phyloP scores from a whole-genome alignment of 2,888 invertebrate genomes.

The Chloroclysta siterata region DNA sequence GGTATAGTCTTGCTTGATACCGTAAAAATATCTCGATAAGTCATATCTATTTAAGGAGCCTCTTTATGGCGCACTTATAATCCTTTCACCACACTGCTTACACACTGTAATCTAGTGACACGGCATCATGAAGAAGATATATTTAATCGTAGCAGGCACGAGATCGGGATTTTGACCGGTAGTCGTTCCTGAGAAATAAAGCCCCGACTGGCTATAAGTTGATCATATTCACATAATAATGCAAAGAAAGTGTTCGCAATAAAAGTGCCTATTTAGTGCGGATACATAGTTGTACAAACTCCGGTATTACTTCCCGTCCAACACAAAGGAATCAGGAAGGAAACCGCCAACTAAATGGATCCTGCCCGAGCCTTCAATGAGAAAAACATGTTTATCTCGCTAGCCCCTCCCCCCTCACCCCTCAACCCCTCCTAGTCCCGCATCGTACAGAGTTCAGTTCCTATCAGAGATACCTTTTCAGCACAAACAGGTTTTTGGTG shows the following conservation, averaged over 20 bases:
- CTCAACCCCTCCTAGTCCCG: background rate
- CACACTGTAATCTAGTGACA: too few relatives aligned
- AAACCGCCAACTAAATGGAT: constrained; percentile 12
- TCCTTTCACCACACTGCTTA: too few relatives aligned
- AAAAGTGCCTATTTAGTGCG: background rate
- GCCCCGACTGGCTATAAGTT: too few relatives aligned
- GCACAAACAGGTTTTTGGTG: background rate
- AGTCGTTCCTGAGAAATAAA: too few relatives aligned
- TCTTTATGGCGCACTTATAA: too few relatives aligned
- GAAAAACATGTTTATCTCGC: constrained; percentile 23
- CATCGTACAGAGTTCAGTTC: constrained; percentile 7
- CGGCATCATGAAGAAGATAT: too few relatives aligned
- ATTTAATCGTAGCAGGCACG: too few relatives aligned
- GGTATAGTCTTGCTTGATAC: too few relatives aligned
- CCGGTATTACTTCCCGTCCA: background rate
- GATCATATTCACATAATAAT: too few relatives aligned
- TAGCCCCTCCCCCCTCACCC: background rate
- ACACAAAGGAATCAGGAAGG: constrained; percentile 10
- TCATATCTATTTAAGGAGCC: too few relatives aligned
- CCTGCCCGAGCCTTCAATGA: constrained; percentile 6
- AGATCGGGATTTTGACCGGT: too few relatives aligned
- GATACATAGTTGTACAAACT: background rate
- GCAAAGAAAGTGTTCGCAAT: background rate
- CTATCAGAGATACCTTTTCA: constrained; percentile 9
- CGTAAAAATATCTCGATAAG: too few relatives aligned